Conservation (phyloP, 2,888 invertebrate species). For the Megaustenia siamemsis region DNA sequence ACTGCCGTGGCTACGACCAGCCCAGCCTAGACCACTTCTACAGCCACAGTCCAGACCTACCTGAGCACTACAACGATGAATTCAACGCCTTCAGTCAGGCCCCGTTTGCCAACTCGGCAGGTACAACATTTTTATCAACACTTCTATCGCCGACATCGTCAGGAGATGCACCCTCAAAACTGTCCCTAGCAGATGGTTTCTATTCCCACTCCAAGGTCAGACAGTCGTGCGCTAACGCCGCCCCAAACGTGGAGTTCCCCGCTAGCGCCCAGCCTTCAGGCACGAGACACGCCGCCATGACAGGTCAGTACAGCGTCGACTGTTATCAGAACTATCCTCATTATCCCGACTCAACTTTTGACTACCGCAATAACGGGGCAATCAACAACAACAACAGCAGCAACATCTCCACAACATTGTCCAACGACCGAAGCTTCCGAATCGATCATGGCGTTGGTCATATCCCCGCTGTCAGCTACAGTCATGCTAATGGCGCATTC, state of each 20-base stretch:
- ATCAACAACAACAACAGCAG: not conserved
- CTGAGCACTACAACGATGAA: not conserved
- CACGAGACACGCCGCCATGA: too few relatives aligned
- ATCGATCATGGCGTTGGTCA: slow-evolving; percentile 26
- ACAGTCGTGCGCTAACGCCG: not conserved
- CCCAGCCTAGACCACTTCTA: slow-evolving; percentile 34
- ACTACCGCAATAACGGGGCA: not conserved
- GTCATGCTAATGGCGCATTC: slow-evolving; percentile 23
- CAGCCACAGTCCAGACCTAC: slow-evolving; percentile 23
- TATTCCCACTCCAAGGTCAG: slow-evolving; percentile 1
- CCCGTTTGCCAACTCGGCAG: not conserved
- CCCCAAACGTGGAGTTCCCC: not conserved
- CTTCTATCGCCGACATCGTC: not conserved
- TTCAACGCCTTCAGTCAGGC: not conserved
- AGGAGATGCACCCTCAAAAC: not conserved
- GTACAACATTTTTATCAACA: not conserved
- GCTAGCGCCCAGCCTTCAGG: not conserved
- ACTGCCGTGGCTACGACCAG: not conserved
- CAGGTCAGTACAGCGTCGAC: not conserved
- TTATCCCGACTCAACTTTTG: not conserved
- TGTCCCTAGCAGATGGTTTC: not conserved
- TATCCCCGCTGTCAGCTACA: slow-evolving; percentile 11
- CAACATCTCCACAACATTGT: not conserved
- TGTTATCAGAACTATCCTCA: slow-evolving; percentile 27
- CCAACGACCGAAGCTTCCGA: not conserved